Evolutionary conservation across 2,888 invertebrate genomes (phyloP).

Genomic region (Zelleria hepariella): DNA sequence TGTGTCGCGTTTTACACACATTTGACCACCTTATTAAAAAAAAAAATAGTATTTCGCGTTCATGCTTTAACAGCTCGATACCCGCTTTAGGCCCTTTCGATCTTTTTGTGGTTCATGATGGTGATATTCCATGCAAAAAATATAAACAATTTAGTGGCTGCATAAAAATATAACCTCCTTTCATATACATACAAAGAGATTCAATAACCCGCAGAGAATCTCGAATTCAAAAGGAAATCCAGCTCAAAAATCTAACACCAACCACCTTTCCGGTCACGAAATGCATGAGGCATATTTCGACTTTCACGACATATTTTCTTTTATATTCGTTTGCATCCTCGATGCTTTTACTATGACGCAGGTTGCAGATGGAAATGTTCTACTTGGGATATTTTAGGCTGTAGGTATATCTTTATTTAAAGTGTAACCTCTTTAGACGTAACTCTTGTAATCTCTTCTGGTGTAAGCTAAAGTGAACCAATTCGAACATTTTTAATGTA

Average conservation of each 20-base stretch:
- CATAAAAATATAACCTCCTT: background rate
- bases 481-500: no score
- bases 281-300: background rate
- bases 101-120: no score
- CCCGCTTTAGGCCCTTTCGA: no score
- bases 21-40: no score
- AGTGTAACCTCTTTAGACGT: no score
- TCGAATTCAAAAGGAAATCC: background rate
- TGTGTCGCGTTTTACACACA: no score
- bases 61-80: no score
- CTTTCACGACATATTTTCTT: background rate
- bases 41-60: no score
- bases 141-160: no score
- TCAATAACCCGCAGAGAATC: background rate
- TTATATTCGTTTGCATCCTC: background rate
- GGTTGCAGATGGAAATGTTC: background rate
- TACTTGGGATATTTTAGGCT: background rate
- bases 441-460: no score
- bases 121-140: no score
- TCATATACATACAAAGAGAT: background rate
- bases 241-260: background rate
- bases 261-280: background rate
- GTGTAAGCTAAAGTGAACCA: no score
- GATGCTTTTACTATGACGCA: slow-evolving; percentile 4
- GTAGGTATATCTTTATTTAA: slow-evolving; percentile 22